Percentiles rank a stretch among this genome's conserved stretches.
These are phyloP conservation scores for Champsocephalus esox DNA, from an alignment of 2,797 vertebrate genomes.

Conservation along the genomic window DNA sequence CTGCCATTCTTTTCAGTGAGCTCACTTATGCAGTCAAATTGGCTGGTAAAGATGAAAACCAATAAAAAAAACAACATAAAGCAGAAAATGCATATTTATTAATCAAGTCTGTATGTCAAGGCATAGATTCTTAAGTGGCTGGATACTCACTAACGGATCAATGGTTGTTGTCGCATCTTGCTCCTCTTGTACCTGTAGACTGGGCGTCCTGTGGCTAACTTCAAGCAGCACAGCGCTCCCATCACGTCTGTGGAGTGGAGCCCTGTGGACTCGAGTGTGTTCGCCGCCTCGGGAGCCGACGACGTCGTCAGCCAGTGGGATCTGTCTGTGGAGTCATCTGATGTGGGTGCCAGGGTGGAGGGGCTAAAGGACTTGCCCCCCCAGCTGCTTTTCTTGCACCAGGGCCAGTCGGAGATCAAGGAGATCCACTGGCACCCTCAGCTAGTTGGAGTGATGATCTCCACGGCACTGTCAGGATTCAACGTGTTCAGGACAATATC, in stretches of 20 bases:
- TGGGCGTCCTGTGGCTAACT: conserved; percentile 88
- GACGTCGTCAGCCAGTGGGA: conserved; percentile 94
- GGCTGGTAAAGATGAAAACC: no score
- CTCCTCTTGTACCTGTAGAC: conserved; percentile 71
- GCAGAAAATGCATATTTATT: background rate
- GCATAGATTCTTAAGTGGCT: background rate
- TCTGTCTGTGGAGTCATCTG: conserved; percentile 90
- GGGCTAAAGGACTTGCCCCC: conserved; percentile 87
- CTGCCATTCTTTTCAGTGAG: no score
- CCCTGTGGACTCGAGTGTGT: conserved; percentile 90
- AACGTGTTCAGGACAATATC: conserved; percentile 94
- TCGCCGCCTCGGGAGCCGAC: conserved; percentile 90
- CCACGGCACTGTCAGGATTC: conserved; percentile 91
- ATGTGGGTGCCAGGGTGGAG: conserved; percentile 81
- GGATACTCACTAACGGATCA: background rate
- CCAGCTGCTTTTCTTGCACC: conserved; percentile 94
- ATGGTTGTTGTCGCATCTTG: conserved; percentile 4
- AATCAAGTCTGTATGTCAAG: background rate
- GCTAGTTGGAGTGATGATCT: conserved; percentile 88
- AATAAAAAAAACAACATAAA: background rate
- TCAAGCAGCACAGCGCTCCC: conserved; percentile 93
- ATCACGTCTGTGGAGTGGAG: conserved; percentile 94
- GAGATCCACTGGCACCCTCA: conserved; percentile 96
- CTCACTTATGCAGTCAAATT: no score
- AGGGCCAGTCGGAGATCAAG: conserved; percentile 93